Evolutionary conservation across 2,797 vertebrate species (phyloP), one percentile per base, ranked within the genome.

Genomic region (Hoplostethus mediterraneus): DNA sequence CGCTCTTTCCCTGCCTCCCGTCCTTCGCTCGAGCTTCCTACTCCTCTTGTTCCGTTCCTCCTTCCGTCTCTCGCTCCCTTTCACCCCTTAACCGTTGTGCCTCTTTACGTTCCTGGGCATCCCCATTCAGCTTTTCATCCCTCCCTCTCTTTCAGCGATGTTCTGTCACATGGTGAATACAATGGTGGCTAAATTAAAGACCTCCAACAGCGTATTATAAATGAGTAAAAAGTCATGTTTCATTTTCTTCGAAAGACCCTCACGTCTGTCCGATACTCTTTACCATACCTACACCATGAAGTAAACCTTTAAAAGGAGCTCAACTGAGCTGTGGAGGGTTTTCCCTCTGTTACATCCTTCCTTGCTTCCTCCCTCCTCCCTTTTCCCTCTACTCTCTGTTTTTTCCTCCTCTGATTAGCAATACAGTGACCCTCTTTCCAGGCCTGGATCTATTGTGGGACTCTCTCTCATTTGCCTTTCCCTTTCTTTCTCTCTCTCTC

Each of bases 361-460:
- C 64, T 16, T 62, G 48, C 42, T 45, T 2, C 2, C 12, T 63
- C 31, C 17, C 10, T 40, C 47, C 40, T 66, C 60, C 64, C 44
- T 78, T 63, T 56, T 55, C 52, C 57, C 48, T 65, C 40, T 56
- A 54, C 31, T 14, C 51, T 21, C 21, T 21, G 21, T 21, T 21
- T 21, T 21, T 21, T 21, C 25, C 17, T 74, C 65, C 53, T 57
- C 67, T 78, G 75, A 88, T 83, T 86, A 64, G 79, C 80, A 75
- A 86, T 82, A 81, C 75, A 73, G 62, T 93, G 92, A 93, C 91
- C 90, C 93, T 93, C 77, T 92, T 94, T 93, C 82, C 69, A 78
- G 63, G 65, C 80, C 69, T 75, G 71, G 52, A 79, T 90, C 79
- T 90, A 84, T 83, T 87, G 87, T 44, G 8, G 83, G 77, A 83